Percentiles rank a stretch among this genome's conserved stretches.
Evolutionary conservation across 2,113 vertebrate genomes (phyloP).

Genomic region (Jaculus jaculus): DNA sequence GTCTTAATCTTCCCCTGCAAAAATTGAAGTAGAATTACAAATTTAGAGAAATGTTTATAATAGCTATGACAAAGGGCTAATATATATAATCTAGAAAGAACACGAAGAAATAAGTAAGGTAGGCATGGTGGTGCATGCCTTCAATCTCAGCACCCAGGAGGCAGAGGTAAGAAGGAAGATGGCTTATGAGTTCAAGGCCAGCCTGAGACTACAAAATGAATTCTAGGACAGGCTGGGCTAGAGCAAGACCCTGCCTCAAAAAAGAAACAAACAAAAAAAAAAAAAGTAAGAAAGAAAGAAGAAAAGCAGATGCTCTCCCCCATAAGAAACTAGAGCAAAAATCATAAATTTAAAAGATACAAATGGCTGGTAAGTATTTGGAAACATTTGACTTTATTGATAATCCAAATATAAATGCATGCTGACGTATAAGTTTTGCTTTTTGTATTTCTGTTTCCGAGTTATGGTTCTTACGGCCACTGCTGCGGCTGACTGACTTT

Average conservation of each 20-base stretch:
- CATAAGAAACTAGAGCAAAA: not conserved
- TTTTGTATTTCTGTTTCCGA: constrained; percentile 7
- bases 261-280: not conserved
- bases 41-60: constrained; percentile 5
- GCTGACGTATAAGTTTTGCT: not conserved
- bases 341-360: not conserved
- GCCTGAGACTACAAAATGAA: no score
- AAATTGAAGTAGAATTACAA: constrained; percentile 25
- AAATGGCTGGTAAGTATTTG: not conserved
- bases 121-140: no score
- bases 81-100: not conserved
- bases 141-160: no score
- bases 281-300: not conserved
- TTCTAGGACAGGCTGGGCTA: no score
- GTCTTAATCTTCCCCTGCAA: not conserved
- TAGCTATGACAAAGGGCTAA: not conserved
- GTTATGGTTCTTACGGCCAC: not conserved
- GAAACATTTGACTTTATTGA: constrained; percentile 16
- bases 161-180: not conserved
- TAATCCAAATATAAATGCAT: not conserved
- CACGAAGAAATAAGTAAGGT: not conserved
- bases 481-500: not conserved
- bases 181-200: not conserved
- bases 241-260: not conserved
- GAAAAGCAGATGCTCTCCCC: no score